These are phyloP conservation scores for Lithophane leautieri DNA, from an alignment of 2,888 invertebrate species.

Conservation along the genomic window DNA sequence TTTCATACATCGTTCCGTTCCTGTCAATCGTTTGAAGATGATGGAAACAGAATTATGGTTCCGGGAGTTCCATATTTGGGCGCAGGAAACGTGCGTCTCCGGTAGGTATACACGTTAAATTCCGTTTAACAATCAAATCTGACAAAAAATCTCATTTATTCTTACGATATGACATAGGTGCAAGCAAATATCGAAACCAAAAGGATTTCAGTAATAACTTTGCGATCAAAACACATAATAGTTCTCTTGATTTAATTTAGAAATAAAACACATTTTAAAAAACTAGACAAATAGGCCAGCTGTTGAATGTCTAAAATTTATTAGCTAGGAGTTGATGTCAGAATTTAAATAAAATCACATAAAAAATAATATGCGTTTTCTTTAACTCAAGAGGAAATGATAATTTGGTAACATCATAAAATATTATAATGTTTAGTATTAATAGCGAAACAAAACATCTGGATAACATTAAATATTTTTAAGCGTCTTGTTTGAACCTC, in stretches of 20 bases:
- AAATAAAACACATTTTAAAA: slow-evolving; percentile 23
- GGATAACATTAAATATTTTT: slow-evolving; percentile 28
- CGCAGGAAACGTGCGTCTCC: too few species aligned
- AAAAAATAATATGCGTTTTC: slow-evolving; percentile 36
- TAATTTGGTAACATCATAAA: slow-evolving; percentile 50
- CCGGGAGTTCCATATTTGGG: not conserved
- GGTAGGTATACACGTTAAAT: not conserved
- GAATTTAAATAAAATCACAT: slow-evolving; percentile 28
- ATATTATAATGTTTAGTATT: slow-evolving; percentile 25
- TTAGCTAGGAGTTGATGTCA: slow-evolving; percentile 18
- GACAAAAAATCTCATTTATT: not conserved
- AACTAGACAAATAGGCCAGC: slow-evolving; percentile 37
- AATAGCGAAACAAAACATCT: slow-evolving; percentile 40
- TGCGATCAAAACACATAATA: slow-evolving; percentile 8
- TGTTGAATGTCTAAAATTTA: slow-evolving; percentile 38
- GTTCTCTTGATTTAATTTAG: not conserved
- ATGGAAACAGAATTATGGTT: too few species aligned
- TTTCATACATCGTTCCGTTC: too few species aligned
- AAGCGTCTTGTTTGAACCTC: slow-evolving; percentile 20
- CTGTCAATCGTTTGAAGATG: too few species aligned
- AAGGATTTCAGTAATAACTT: not conserved
- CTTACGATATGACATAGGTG: too few species aligned
- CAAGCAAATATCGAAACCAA: not conserved
- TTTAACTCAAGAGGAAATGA: slow-evolving; percentile 35
- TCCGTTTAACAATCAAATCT: not conserved